phyloP scores from a whole-genome alignment of 2,113 vertebrate genomes.

The Rana temporaria region DNA sequence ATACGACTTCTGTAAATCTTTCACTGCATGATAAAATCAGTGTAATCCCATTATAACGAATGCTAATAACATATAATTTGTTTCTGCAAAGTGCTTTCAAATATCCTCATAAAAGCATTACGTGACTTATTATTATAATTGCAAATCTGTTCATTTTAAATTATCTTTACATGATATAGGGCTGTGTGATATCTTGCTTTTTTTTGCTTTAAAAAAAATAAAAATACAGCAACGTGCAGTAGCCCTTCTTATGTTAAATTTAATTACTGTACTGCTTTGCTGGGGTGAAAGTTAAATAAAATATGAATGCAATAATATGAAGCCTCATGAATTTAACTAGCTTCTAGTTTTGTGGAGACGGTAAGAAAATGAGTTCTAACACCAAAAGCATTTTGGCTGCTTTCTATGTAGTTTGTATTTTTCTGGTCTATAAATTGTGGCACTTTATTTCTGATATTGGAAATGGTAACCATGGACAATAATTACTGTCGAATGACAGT shows the following conservation, averaged over 20 bases:
- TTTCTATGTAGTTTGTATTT: no score
- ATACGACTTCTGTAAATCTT: constrained; percentile 36
- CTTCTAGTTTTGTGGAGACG: no score
- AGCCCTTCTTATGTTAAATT: constrained; percentile 26
- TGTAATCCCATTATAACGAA: constrained; percentile 45
- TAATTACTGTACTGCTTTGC: constrained; percentile 17
- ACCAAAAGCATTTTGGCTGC: no score
- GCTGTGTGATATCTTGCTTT: background rate
- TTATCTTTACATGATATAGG: constrained; percentile 42
- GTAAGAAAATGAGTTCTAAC: no score
- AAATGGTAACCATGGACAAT: no score
- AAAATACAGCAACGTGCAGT: background rate
- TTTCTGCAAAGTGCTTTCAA: constrained; percentile 47
- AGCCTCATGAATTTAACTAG: background rate
- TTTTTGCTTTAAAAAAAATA: background rate
- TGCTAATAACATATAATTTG: constrained; percentile 49
- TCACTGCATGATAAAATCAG: constrained; percentile 48
- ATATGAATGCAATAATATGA: background rate
- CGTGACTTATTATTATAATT: constrained; percentile 54
- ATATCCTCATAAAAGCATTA: constrained; percentile 35
- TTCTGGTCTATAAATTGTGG: no score
- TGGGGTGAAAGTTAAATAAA: background rate
- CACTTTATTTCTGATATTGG: no score
- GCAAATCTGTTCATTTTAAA: constrained; percentile 53
- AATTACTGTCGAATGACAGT: no score